Evolutionary conservation across 1,140 invertebrate species (phyloP).

Genomic region (Araneus ventricosus): DNA sequence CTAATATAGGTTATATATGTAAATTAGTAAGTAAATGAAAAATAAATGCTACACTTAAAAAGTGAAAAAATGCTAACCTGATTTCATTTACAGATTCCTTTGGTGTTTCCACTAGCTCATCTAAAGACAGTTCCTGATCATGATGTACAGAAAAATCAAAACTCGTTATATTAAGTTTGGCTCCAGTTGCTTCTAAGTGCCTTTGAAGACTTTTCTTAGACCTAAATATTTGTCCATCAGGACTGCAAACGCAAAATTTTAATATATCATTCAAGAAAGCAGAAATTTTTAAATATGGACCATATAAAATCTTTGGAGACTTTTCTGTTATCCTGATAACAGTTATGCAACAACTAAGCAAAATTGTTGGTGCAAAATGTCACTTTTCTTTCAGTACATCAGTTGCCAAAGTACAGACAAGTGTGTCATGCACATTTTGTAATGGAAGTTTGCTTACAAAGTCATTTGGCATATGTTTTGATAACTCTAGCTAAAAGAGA

Average conservation of each 20-base stretch:
- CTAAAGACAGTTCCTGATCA: background rate
- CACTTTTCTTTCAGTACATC: too few species aligned
- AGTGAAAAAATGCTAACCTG: too few species aligned
- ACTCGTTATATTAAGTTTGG: background rate
- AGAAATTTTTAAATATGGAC: background rate
- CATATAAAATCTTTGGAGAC: background rate
- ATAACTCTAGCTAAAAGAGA: too few species aligned
- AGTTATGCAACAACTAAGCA: too few species aligned
- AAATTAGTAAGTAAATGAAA: too few species aligned
- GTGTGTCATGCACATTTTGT: too few species aligned
- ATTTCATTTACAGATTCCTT: background rate
- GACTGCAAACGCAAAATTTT: background rate
- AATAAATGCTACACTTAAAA: background rate
- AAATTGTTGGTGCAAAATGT: too few species aligned
- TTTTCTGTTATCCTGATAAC: background rate
- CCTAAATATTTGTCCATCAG: background rate
- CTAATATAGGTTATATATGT: too few species aligned
- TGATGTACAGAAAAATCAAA: background rate
- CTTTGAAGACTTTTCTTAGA: slow-evolving; percentile 26
- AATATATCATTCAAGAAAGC: background rate
- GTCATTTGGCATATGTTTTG: too few species aligned
- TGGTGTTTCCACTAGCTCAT: background rate
- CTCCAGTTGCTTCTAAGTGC: background rate
- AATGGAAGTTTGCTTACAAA: too few species aligned
- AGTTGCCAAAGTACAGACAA: too few species aligned